Evolutionary conservation across 35 echinoderm and acorn worm genomes (phyloP), one percentile per base, ranked within the genome.

Genomic region (Stichopus chloronotus): DNA sequence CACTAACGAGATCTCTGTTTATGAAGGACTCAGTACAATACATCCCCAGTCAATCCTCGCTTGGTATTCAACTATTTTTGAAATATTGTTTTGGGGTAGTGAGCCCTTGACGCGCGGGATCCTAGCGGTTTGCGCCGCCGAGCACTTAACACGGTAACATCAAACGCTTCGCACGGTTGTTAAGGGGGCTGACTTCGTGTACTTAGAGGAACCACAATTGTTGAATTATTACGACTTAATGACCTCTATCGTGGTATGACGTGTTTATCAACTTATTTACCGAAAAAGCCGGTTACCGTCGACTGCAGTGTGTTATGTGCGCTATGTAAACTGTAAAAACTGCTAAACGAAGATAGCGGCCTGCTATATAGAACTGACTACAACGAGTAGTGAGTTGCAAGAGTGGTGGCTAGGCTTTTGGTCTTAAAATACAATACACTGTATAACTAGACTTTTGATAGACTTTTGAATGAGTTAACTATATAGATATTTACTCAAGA

Each of bases 211-310:
- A 85, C 55, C 82, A 85, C 82, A 85, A 85, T 59, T 58, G 82
- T 21, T 85, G 82, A 85, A 58, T 85, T 85, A 85, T 85, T 85
- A 55, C 16, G 57, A 21, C 82, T 85, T 85, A 85, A 85, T 85
- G 82, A 85, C 82, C 82, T 59, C 52, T 85, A 58, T 85, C 82
- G 52, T 53, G 82, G 82, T 12, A 23, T 16, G 55, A 85, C 22
- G 58, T 85, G 82, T 85, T 85, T 85, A 85, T 85, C 82, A 85
- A 85, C 82, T 57, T 22, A 85, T 58, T 85, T 85, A 58, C 82
- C 55, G 82, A 85, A 78, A 43, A 43, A 43, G 30, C 30, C 30
- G 30, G 30, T 43, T 43, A 74, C 69, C 19, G 69, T 74, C 22
- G 30, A 43, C 30, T 43, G 30, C 30, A 3, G 3, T 0, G 30